These are phyloP conservation scores for Platycercus adscitus DNA, from an alignment of 2,113 vertebrate genomes.

Conservation along the genomic window DNA sequence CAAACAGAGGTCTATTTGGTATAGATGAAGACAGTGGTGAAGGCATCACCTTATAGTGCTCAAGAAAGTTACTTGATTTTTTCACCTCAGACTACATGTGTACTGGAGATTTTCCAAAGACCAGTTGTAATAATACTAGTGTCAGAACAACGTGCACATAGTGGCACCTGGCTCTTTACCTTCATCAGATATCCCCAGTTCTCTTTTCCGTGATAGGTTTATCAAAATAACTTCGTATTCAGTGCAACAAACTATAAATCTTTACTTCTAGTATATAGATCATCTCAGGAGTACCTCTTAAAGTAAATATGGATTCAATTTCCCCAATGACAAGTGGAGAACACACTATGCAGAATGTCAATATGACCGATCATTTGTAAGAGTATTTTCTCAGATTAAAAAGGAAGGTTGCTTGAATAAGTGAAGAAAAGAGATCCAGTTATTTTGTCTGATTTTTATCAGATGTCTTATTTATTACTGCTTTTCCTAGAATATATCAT, in stretches of 20 bases:
- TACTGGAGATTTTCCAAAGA: neutral
- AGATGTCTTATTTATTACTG: neutral
- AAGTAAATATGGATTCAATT: neutral
- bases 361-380: neutral
- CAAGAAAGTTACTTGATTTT: neutral
- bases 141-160: neutral
- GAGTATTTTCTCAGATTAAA: neutral
- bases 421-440: neutral
- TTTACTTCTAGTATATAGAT: neutral
- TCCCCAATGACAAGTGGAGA: neutral
- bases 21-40: neutral
- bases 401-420: neutral
- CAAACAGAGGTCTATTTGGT: neutral
- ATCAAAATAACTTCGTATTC: neutral
- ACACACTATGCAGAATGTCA: neutral
- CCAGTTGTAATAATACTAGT: neutral
- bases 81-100: neutral
- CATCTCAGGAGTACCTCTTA: neutral
- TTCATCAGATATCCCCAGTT: neutral
- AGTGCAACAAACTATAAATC: neutral
- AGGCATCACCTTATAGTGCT: neutral
- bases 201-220: neutral
- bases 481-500: neutral
- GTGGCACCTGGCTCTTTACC: neutral
- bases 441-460: neutral